phyloP scores from a whole-genome alignment of 1,140 invertebrate species.

The Colletes gigas region DNA sequence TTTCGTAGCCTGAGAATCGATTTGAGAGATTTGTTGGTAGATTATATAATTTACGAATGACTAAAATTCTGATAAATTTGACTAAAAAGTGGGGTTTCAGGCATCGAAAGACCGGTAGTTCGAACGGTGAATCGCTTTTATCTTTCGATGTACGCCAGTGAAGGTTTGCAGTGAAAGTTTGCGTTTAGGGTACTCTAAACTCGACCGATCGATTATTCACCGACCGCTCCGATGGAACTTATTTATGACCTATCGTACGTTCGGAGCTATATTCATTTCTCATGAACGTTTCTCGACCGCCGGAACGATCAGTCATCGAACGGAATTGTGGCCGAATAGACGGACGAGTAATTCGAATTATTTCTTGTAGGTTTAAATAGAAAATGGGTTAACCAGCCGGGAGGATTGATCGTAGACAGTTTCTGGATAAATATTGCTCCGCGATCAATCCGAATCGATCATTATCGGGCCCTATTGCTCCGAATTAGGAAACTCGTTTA shows the following conservation, averaged over 20 bases:
- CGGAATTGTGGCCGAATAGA: neutral
- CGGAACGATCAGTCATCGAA: constrained; percentile 4
- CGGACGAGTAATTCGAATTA: neutral
- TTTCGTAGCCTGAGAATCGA: too few relatives aligned
- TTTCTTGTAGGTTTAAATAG: neutral
- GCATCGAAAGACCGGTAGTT: constrained; percentile 18
- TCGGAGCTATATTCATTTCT: constrained; percentile 1
- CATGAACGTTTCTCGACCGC: neutral
- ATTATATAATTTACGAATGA: too few relatives aligned
- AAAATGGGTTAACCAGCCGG: too few relatives aligned
- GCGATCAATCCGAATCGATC: too few relatives aligned
- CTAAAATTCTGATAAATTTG: too few relatives aligned
- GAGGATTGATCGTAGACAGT: neutral
- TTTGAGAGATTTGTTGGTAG: too few relatives aligned
- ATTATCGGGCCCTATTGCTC: too few relatives aligned
- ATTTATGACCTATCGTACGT: constrained; percentile 33
- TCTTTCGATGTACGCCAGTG: neutral
- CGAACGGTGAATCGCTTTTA: neutral
- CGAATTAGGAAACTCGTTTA: too few relatives aligned
- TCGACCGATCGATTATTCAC: constrained; percentile 38
- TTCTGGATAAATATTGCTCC: neutral
- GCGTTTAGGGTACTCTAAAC: constrained; percentile 12
- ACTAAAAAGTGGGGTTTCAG: too few relatives aligned
- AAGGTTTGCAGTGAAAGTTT: constrained; percentile 24
- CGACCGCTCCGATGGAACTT: constrained; percentile 5